Conservation (phyloP, 2,113 vertebrate species). For the Caranx melampygus region DNA sequence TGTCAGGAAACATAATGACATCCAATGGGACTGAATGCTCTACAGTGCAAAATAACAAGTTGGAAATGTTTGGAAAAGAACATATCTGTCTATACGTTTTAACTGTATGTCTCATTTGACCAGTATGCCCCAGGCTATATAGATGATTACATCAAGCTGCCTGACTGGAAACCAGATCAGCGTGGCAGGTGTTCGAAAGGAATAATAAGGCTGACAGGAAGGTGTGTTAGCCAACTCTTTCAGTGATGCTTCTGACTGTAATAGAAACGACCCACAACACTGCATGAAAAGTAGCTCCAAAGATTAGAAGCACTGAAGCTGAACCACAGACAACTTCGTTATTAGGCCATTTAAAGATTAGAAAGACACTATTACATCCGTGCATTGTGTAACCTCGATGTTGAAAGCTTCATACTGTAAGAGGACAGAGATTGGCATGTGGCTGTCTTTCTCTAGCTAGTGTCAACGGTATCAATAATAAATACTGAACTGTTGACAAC, state of each 20-base stretch:
- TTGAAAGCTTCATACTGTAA: not conserved
- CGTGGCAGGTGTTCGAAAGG: conserved; percentile 17
- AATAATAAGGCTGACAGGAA: not conserved
- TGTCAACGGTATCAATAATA: not conserved
- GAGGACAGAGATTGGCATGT: not conserved
- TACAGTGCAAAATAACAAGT: no score
- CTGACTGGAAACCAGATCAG: not conserved
- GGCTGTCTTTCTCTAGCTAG: not conserved
- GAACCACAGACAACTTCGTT: not conserved
- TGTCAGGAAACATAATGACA: no score
- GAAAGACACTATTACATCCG: not conserved
- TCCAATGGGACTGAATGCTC: no score
- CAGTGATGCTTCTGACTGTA: no score
- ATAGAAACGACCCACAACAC: not conserved
- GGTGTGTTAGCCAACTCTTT: not conserved
- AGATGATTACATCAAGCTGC: not conserved
- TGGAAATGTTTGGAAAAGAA: no score
- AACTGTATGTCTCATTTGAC: no score
- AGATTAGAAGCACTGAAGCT: not conserved
- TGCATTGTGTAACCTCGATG: no score
- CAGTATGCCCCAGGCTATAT: not conserved
- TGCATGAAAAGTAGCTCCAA: not conserved
- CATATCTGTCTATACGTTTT: no score
- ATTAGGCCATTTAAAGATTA: not conserved
- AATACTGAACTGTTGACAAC: not conserved